phyloP scores from a whole-genome alignment of 2,888 invertebrate species.

The Himalopsyche anomala region DNA sequence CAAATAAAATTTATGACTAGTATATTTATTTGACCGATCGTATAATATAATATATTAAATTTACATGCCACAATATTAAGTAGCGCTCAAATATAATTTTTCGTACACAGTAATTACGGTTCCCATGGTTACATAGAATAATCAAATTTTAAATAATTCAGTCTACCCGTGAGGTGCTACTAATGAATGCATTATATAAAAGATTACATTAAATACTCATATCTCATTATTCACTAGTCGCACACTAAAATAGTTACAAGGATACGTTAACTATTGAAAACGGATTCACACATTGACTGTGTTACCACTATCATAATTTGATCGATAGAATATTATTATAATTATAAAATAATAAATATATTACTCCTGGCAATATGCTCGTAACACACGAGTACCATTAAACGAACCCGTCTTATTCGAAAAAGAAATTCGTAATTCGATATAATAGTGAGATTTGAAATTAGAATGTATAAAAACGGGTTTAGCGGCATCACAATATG shows the following conservation, averaged over 20 bases:
- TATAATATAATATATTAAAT: too few relatives aligned
- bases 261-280: conserved; percentile 7
- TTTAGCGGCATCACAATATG: too few relatives aligned
- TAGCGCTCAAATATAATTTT: not conserved
- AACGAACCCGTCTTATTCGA: too few relatives aligned
- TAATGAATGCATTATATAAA: conserved; percentile 26
- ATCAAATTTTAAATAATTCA: conserved; percentile 6
- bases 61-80: not conserved
- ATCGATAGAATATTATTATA: not conserved
- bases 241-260: not conserved
- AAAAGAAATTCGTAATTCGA: too few relatives aligned
- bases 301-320: not conserved
- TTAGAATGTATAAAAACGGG: too few relatives aligned
- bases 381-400: too few relatives aligned
- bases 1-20: too few relatives aligned
- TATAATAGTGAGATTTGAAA: too few relatives aligned
- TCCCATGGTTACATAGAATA: conserved; percentile 14
- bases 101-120: not conserved
- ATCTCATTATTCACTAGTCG: conserved; percentile 14
- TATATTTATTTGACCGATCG: too few relatives aligned
- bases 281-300: conserved; percentile 4
- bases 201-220: not conserved
- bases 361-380: too few relatives aligned
- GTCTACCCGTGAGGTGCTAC: not conserved
- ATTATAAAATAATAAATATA: not conserved